Evolutionary conservation across 2,797 vertebrate genomes (phyloP).

Genomic region (Xiphophorus birchmanni): DNA sequence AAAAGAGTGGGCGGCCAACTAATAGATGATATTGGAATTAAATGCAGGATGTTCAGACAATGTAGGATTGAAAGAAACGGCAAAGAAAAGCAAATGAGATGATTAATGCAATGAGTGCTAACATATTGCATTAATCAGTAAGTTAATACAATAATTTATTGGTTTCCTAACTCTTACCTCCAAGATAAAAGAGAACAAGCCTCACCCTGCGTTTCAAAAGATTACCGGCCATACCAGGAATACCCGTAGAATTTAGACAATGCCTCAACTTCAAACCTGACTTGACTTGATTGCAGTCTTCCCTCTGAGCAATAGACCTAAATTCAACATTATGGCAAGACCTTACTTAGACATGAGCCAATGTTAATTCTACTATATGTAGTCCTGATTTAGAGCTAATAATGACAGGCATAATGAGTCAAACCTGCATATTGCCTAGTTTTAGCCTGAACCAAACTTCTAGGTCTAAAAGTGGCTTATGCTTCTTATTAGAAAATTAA

Average conservation of each 20-base stretch:
- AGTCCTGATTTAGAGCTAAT: neutral
- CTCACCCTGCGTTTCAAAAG: neutral
- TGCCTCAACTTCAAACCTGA: neutral
- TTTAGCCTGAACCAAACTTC: neutral
- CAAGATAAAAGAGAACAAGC: neutral
- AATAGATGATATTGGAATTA: slow-evolving; percentile 34
- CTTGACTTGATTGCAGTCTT: neutral
- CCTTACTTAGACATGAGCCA: neutral
- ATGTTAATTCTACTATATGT: neutral
- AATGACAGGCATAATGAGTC: neutral
- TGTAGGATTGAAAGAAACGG: neutral
- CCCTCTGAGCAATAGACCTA: neutral
- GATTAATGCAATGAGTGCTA: neutral
- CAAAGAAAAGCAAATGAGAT: neutral
- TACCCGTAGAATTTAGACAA: neutral
- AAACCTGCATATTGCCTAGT: neutral
- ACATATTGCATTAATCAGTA: too few relatives aligned
- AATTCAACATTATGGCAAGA: neutral
- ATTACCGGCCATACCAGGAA: neutral
- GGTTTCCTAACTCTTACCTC: neutral
- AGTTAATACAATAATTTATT: too few relatives aligned
- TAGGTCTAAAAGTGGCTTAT: neutral
- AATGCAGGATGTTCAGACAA: slow-evolving; percentile 2
- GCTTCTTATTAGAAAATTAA: neutral
- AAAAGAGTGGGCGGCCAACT: slow-evolving; percentile 33